Evolutionary conservation across 1,140 invertebrate species (phyloP).

Genomic region (Lordiphosa collinella): DNA sequence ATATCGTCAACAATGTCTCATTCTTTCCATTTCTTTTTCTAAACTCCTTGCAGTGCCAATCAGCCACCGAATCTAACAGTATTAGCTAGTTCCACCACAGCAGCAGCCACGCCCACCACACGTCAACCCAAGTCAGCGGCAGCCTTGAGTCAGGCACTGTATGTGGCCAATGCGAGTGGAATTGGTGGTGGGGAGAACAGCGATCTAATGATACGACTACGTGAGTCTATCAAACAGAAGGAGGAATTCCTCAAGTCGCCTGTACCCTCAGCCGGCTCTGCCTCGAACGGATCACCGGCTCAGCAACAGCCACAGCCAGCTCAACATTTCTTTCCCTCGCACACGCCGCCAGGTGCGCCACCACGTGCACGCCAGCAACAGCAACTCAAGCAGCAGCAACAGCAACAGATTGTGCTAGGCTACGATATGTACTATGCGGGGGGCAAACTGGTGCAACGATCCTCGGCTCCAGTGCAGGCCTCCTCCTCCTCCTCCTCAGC

Average conservation of each 20-base stretch:
- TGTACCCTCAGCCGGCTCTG: conserved; percentile 67
- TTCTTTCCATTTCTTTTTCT: too few relatives aligned
- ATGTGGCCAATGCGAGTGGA: conserved; percentile 20
- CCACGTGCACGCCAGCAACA: conserved; percentile 48
- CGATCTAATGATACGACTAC: conserved; percentile 80
- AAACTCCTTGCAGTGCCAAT: conserved; percentile 61
- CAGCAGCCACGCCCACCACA: conserved; percentile 48
- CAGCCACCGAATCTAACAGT: conserved; percentile 77
- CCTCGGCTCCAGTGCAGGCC: conserved; percentile 36
- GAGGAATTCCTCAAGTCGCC: conserved; percentile 91
- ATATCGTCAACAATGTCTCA: too few relatives aligned
- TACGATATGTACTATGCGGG: conserved; percentile 63
- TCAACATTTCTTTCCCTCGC: conserved; percentile 76
- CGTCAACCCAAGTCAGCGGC: conserved; percentile 51
- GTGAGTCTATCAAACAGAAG: conserved; percentile 91
- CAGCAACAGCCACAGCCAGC: conserved; percentile 39
- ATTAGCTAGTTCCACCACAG: conserved; percentile 64
- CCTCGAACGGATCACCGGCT: conserved; percentile 17
- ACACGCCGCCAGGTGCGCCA: conserved; percentile 28
- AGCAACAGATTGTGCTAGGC: conserved; percentile 40
- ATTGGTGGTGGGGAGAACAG: conserved; percentile 55
- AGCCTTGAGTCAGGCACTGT: conserved; percentile 48
- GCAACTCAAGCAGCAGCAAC: conserved; percentile 31
- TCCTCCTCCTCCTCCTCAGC: conserved; percentile 19
- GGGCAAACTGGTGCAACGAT: conserved; percentile 48